Evolutionary conservation across 2,113 vertebrate species (phyloP), one percentile per base, ranked within the genome.

Genomic region (Scartelaos histophorus): DNA sequence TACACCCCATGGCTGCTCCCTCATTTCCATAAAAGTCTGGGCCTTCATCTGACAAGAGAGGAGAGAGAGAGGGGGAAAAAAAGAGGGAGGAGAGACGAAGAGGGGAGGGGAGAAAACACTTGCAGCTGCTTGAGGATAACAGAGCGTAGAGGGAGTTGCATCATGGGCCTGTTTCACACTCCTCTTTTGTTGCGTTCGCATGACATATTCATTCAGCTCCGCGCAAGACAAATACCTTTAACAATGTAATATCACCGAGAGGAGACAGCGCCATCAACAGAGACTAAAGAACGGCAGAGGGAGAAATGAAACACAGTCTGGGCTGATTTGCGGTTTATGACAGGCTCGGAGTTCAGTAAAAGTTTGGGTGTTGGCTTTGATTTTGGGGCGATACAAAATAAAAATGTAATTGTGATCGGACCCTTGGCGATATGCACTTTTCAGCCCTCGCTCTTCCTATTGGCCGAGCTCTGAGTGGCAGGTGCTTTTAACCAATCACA

Each of bases 11-110:
- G 92, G 90, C 89, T 86, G 85, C 70, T 82, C 86, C 80, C 88
- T 92, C 84, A 92, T 93, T 92, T 91, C 88, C 91, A 93, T 92
- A 91, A 91, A 91, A 92, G 88, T 89, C 88, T 78, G 67, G 74
- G 81, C 89, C 87, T 91, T 91, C 85, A 88, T 92, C 88, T 91
- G 87, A 89, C 84, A 89, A 85, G 85, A 82, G 70, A 57, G 71
- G 71, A 71, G 24, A 29, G 11, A 49, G 68, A 11, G 38, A 43
- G 38, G 9, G 5, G 35, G 38, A 43, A 9, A 11, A 10, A 11
- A 1, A 9, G 38, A 9, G 38, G 38, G 10, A 43, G 38, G 10
- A 43, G 38, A 43, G 7, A 43, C 7, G 9, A 9, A 43, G 7
- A 43, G 38, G 10, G 38, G 38, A 38, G 49, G 25, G 11, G 68